Conservation (phyloP, 2,113 vertebrate genomes). For the Actenoides hombroni region DNA sequence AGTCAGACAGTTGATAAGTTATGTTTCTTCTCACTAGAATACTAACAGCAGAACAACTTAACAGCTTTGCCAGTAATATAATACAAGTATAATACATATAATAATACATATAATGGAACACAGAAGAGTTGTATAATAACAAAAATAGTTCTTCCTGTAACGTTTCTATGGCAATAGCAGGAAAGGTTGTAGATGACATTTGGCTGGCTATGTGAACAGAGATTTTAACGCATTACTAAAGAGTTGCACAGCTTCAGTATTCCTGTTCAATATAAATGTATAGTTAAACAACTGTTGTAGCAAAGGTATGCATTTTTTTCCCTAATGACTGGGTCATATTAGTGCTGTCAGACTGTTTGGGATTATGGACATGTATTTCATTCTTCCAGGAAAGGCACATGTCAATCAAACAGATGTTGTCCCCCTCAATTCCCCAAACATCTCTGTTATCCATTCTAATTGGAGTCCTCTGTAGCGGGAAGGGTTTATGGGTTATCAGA, state of each 20-base stretch:
- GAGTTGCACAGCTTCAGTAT: not conserved
- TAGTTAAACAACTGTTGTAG: not conserved
- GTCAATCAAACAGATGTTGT: constrained; percentile 5
- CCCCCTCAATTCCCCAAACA: not conserved
- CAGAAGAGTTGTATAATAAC: not conserved
- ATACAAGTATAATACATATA: not conserved
- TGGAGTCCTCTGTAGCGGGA: not conserved
- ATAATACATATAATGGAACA: not conserved
- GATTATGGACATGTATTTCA: not conserved
- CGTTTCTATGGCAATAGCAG: not conserved
- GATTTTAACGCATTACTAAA: not conserved
- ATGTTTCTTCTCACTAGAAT: constrained; percentile 54
- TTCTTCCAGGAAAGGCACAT: constrained; percentile 41
- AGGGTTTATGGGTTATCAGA: constrained; percentile 39
- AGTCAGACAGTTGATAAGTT: constrained; percentile 53
- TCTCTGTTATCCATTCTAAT: constrained; percentile 50
- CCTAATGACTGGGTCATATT: not conserved
- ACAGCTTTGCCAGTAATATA: not conserved
- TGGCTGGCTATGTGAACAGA: not conserved
- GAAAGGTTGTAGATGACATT: not conserved
- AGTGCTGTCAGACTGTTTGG: not conserved
- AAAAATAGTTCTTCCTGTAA: not conserved
- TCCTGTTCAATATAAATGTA: not conserved
- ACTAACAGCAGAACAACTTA: constrained; percentile 1
- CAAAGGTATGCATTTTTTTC: not conserved